Percentiles rank a stretch among this genome's conserved stretches.
Evolutionary conservation across 2,797 vertebrate genomes (phyloP).

Genomic region (Neomorphus geoffroyi): DNA sequence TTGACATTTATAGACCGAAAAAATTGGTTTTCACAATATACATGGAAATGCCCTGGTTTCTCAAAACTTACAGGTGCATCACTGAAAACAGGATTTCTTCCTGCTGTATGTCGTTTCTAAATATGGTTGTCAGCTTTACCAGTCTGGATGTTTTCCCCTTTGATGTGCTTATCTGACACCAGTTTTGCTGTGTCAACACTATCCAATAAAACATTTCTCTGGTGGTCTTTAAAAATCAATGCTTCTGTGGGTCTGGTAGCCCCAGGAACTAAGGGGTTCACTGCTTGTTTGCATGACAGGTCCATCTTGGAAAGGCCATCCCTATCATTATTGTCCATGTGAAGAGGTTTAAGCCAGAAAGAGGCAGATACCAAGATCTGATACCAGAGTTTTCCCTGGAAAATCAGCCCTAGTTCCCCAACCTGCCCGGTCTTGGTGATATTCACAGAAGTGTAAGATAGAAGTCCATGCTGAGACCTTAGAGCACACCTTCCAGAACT

Average conservation of each 20-base stretch:
- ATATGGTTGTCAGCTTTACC: background rate
- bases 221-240: background rate
- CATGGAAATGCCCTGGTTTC: rapidly evolving
- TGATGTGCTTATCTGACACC: background rate
- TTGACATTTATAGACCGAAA: background rate
- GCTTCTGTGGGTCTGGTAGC: background rate
- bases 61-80: background rate
- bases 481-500: no score
- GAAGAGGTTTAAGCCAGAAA: background rate
- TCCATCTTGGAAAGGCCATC: background rate
- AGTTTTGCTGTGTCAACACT: rapidly evolving
- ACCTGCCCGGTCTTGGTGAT: background rate
- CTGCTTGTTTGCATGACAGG: background rate
- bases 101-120: background rate
- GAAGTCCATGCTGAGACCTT: background rate
- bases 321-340: rapidly evolving
- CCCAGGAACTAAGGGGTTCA: rapidly evolving
- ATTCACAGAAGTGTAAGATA: background rate
- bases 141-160: background rate
- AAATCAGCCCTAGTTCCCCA: background rate
- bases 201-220: background rate
- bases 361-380: background rate
- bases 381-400: background rate
- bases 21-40: background rate
- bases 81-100: background rate